Evolutionary conservation across 92 coral and sea anemone species (phyloP), one percentile per base, ranked within the genome.

Genomic region (Pocillopora grandis): DNA sequence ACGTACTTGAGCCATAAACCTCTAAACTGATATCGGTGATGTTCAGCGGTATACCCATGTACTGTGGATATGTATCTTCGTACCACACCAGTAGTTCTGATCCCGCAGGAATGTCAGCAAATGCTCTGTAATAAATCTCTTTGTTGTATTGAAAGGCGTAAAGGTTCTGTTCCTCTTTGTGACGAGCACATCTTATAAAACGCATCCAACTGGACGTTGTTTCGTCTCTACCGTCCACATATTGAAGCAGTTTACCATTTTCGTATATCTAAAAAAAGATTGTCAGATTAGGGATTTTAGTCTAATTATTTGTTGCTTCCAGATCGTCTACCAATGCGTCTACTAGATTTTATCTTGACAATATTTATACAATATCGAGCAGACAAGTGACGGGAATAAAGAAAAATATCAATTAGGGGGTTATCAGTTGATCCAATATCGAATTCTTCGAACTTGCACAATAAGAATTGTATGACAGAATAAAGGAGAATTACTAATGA

Each of bases 121-220:
- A 96, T 12, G 96, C 95, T 62, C 99, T 86, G 87, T 92, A 94
- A 90, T 92, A 96, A 78, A 96, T 94, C 76, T 96, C 93, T 23
- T 95, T 95, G 48, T 90, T 89, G 81, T 94, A 96, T 76, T 96
- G 99, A 77, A 96, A 91, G 64, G 91, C 94, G 80, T 84, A 90
- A 67, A 95, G 80, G 89, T 96, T 96, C 79, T 96, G 99, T 72
- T 96, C 99, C 18, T 80, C 87, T 76, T 83, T 91, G 90, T 90
- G 88, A 49, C 99, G 98, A 31, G 99, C 99, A 73, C 99, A 96
- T 80, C 94, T 85, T 80, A 96, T 92, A 74, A 86, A 96, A 60
- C 99, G 92, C 99, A 96, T 96, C 99, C 99, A 96, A 77, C 99
- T 96, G 76, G 98, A 94, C 20, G 92, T 81, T 86, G 85, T 89